phyloP scores from a whole-genome alignment of 2,797 vertebrate species.

The Rhadinocentrus ornatus region DNA sequence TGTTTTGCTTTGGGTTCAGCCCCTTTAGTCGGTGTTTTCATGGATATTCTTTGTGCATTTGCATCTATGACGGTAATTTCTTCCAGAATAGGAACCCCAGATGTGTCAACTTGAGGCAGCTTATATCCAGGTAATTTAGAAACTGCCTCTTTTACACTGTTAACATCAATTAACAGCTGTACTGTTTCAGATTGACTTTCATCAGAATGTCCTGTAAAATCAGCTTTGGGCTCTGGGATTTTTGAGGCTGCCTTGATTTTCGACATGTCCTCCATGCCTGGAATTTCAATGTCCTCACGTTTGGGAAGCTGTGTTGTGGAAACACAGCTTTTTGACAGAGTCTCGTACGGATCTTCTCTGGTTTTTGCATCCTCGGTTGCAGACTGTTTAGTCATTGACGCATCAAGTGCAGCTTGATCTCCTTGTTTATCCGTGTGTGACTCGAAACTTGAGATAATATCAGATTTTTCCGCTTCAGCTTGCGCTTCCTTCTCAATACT shows the following conservation, averaged over 20 bases:
- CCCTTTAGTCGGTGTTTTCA: conserved; percentile 79
- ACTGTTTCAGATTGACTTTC: conserved; percentile 60
- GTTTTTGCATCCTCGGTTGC: conserved; percentile 14
- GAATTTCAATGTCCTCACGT: conserved; percentile 74
- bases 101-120: conserved; percentile 78
- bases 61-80: conserved; percentile 82
- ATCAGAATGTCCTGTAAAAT: conserved; percentile 39
- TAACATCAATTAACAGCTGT: conserved; percentile 77
- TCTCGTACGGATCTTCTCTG: conserved; percentile 56
- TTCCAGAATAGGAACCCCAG: conserved; percentile 78
- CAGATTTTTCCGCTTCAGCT: conserved; percentile 44
- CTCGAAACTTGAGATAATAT: conserved; percentile 40
- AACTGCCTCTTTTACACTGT: conserved; percentile 83
- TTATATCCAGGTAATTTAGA: conserved; percentile 84
- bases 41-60: conserved; percentile 80
- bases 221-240: conserved; percentile 60
- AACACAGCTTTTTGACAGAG: conserved; percentile 44
- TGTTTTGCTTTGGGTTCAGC: conserved; percentile 63
- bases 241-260: conserved; percentile 13
- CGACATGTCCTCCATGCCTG: conserved; percentile 64
- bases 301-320: conserved; percentile 66
- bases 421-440: conserved; percentile 46
- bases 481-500: conserved; percentile 70
- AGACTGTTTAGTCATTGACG: conserved; percentile 2
- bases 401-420: conserved; percentile 46